Base-by-base conservation (phyloP, 2,113 vertebrate genomes). In the Chaetodon trifascialis region DNA sequence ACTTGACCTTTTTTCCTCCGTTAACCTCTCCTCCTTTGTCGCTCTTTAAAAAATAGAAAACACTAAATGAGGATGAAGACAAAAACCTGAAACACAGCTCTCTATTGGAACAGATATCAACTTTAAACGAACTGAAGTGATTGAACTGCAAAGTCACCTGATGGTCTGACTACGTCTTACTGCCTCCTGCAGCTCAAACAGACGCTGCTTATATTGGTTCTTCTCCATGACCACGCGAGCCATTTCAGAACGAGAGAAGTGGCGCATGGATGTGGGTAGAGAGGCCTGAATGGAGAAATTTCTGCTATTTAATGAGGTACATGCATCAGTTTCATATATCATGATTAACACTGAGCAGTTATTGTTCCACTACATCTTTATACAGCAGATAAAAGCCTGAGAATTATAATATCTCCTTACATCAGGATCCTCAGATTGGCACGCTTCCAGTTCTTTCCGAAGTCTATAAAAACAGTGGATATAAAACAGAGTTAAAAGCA, bases 151-250 rank as follows among this genome's bases (percentile, higher is more conserved):
- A 6, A 78, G 23, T 82, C 56, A 96, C 95, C 92, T 89, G 74
- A 92, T 64, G 17, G 79, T 78, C 88, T 96, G 94, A 60, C 91
- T 93, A 0, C 58, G 92, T 64, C 93, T 91, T 1, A 95, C 14
- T 4, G 95, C 87, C 75, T 96, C 95, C 87, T 96, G 95, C 82
- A 96, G 86, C 87, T 96, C 95, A 76, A 96, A 90, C 59, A 96
- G 90, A 23, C 94, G 93, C 88, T 96, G 94, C 76, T 96, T 96
- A 11, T 96, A 96, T 54, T 95, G 95, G 83, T 96, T 96, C 82
- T 95, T 96, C 92, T 96, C 95, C 95, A 96, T 96, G 64, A 96
- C 95, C 11, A 95, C 94, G 7, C 95, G 93, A 46, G 95, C 93
- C 95, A 96, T 96, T 91, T 96, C 95, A 34, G 95, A 95, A 12